Evolutionary conservation across 2,888 invertebrate species (phyloP), one percentile per base, ranked within the genome.

Genomic region (Ormyrus thymus): DNA sequence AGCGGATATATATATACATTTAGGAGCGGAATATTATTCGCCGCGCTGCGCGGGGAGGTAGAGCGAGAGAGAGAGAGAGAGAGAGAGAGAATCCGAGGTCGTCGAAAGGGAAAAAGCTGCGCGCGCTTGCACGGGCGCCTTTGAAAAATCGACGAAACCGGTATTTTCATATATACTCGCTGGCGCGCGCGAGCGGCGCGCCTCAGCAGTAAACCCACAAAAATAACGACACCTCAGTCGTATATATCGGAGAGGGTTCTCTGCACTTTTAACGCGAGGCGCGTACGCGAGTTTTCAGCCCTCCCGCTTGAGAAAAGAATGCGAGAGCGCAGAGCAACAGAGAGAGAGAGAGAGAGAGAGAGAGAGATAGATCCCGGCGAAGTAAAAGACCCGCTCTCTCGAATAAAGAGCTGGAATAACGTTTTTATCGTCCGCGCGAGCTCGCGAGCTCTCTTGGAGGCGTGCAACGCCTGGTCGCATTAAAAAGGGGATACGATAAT

Each of bases 51-150:
- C 46, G 29, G 50, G 56, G 3, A 46, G n/a, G n/a, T n/a, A n/a
- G n/a, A n/a, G n/a, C n/a, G n/a, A n/a, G n/a, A n/a, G n/a, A n/a
- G n/a, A n/a, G n/a, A n/a, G n/a, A n/a, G n/a, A n/a, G n/a, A n/a
- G 55, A 50, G 29, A 29, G 29, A 29, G 29, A 68, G 13, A 61
- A 48, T 50, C 65, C 73, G 78, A 74, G 78, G 74, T 70, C 78
- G 78, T 74, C 78, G 70, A 74, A 74, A 78, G 74, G 78, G 74
- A 78, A 78, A 78, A 78, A 73, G 78, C 76, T 15, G 69, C n/a
- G 55, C 50, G 11, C 48, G 13, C 56, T 13, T 7, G 46, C 29
- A 29, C 51, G 43, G 55, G 11, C 29, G 7, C 58, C 43, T 58
- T 50, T 66, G 72, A 78, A 74, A 78, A 78, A 69, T 74, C 64